These are phyloP conservation scores for Copidosoma aretas DNA, from an alignment of 2,888 invertebrate species.

Conservation along the genomic window DNA sequence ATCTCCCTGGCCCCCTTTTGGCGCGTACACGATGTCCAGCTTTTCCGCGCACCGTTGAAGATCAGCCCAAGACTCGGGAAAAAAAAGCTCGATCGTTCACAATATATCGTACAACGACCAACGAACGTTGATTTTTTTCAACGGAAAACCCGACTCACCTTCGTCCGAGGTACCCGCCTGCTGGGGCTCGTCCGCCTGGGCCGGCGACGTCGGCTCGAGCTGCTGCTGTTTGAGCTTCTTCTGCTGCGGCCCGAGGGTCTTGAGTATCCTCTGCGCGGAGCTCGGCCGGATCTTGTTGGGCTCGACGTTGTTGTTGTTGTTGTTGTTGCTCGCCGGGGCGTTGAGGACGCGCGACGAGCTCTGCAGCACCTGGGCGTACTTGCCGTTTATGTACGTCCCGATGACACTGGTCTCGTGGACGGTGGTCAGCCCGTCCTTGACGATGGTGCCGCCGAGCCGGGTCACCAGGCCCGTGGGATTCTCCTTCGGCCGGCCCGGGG, in stretches of 20 bases:
- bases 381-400: slow-evolving; percentile 85
- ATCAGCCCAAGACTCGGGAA: too few species aligned
- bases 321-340: slow-evolving; percentile 38
- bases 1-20: too few species aligned
- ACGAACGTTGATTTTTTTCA: too few species aligned
- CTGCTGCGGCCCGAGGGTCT: slow-evolving; percentile 74
- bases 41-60: too few species aligned
- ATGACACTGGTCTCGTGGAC: slow-evolving; percentile 89
- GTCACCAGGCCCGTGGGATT: slow-evolving; percentile 84
- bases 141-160: not conserved
- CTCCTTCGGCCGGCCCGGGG: slow-evolving; percentile 65
- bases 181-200: slow-evolving; percentile 20
- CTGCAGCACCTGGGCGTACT: slow-evolving; percentile 85
- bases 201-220: slow-evolving; percentile 27
- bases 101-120: too few species aligned
- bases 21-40: too few species aligned
- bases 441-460: slow-evolving; percentile 82
- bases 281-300: slow-evolving; percentile 75
- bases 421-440: slow-evolving; percentile 82
- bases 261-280: slow-evolving; percentile 73
- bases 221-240: slow-evolving; percentile 56
- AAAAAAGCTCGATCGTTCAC: too few species aligned
- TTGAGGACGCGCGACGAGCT: slow-evolving; percentile 76
- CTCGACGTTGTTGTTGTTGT: slow-evolving; percentile 52
- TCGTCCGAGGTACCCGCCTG: slow-evolving; percentile 2